Evolutionary conservation across 1,140 invertebrate genomes (phyloP).

Genomic region (Drosophila novamexicana): DNA sequence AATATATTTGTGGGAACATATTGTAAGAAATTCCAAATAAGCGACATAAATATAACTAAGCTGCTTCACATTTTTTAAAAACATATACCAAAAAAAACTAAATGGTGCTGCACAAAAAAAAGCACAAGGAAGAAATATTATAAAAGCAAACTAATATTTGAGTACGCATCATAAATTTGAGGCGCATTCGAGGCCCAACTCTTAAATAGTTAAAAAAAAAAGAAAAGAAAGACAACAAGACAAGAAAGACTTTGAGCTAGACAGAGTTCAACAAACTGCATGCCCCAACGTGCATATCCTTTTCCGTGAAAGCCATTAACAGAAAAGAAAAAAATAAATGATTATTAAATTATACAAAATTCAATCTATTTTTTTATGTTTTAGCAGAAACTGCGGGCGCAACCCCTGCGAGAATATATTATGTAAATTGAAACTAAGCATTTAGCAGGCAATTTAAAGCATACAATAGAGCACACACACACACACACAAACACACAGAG

Average conservation of each 20-base stretch:
- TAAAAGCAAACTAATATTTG: too few species aligned
- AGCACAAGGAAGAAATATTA: too few species aligned
- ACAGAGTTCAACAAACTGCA: too few species aligned
- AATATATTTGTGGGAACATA: too few species aligned
- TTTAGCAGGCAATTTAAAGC: slow-evolving; percentile 55
- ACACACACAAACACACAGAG: slow-evolving; percentile 19
- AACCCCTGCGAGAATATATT: slow-evolving; percentile 53
- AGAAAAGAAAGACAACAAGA: neutral
- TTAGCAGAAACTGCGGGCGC: slow-evolving; percentile 58
- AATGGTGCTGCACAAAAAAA: too few species aligned
- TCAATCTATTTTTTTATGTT: slow-evolving; percentile 14
- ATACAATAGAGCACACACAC: slow-evolving; percentile 32
- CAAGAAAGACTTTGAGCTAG: neutral
- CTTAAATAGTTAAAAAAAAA: too few species aligned
- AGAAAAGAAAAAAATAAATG: slow-evolving; percentile 14
- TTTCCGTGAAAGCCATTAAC: neutral
- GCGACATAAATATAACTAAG: too few species aligned
- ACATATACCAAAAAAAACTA: too few species aligned
- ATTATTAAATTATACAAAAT: slow-evolving; percentile 49
- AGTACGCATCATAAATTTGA: too few species aligned
- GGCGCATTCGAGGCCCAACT: too few species aligned
- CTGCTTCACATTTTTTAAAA: too few species aligned
- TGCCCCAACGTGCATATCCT: neutral
- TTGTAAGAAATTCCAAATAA: too few species aligned
- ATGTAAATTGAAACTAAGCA: slow-evolving; percentile 72